Percentiles rank a stretch among this genome's conserved stretches.
These are phyloP conservation scores for fruit fly (Drosophila melanogaster) DNA, from an alignment of 1,140 invertebrate genomes.

Conservation along the genomic window DNA sequence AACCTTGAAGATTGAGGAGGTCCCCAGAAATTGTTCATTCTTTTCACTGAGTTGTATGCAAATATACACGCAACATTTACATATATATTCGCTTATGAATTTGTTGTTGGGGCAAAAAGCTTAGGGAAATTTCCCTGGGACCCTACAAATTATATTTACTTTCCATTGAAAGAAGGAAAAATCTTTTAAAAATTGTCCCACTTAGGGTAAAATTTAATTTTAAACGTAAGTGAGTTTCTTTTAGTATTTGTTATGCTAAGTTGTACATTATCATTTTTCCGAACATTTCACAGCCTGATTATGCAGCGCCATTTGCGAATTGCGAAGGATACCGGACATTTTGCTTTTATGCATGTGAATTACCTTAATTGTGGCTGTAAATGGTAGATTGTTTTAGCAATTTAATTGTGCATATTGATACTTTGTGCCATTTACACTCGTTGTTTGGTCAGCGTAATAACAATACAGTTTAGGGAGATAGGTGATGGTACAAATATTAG, in stretches of 20 bases:
- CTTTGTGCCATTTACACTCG: no score
- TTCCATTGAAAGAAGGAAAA: not conserved
- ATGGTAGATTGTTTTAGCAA: constrained; percentile 3
- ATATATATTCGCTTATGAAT: constrained; percentile 59
- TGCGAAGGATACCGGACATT: constrained; percentile 6
- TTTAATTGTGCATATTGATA: no score
- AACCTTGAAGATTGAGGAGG: constrained; percentile 8
- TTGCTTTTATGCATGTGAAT: constrained; percentile 17
- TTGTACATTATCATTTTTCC: constrained; percentile 20
- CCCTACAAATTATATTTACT: constrained; percentile 24
- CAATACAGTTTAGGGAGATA: no score
- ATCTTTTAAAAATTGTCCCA: constrained; percentile 11
- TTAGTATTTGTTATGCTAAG: constrained; percentile 34
- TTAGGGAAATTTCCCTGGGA: constrained; percentile 33
- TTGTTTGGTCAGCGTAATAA: no score
- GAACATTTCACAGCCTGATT: constrained; percentile 23
- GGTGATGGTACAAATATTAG: no score
- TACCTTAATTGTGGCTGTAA: constrained; percentile 16
- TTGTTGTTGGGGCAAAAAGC: constrained; percentile 43
- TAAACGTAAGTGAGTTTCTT: not conserved
- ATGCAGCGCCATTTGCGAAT: constrained; percentile 32
- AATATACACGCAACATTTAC: constrained; percentile 52
- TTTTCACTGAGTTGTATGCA: constrained; percentile 29
- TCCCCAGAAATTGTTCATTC: constrained; percentile 11
- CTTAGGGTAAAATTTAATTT: constrained; percentile 18